Base-by-base conservation (phyloP, 2,888 invertebrate genomes). In the Conchocele bisecta region DNA sequence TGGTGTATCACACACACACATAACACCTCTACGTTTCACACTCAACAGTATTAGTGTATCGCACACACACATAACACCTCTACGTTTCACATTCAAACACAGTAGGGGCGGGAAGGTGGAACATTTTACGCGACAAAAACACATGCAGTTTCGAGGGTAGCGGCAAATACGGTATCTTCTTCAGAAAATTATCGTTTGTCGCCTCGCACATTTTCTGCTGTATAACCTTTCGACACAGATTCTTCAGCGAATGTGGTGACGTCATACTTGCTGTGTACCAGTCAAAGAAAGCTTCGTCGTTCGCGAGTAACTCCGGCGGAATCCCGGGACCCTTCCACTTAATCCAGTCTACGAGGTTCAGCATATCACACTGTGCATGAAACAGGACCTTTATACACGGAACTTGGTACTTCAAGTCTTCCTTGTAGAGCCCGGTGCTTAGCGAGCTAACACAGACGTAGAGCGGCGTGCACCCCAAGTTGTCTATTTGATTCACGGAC, bases 291-390 rank as follows among this genome's bases (percentile, higher is more conserved):
- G 75, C 72, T 46, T 85, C 85, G 58, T 88, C 87, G 53, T 86
- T 85, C 31, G 85, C 80, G 56, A 88, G 79, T 51, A 88, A 71
- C 44, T 87, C 87, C 3, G 78, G 81, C 2, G 89, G 87, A 61
- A 89, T 88, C 9, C 89, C 90, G 0, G 90, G 87, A 1, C 90
- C 88, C 57, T 90, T 90, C 86, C 88, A 87, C 41, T 87, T 86
- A n/a, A 91, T 75, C 91, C 91, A 91, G 69, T 89, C 89, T 9
- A 88, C 86, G 9, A 91, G 82, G 73, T 91, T 91, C 37, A 91
- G 83, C 89, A 91, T 90, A 82, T 91, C 91, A 79, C 91, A 90
- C 58, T 90, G 89, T 29, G 89, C 86, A 54, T 84, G 77, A 70
- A 87, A 89, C 74, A 91, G 79, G 13, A 89, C 81, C 61, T 88